Conservation (phyloP, 2,888 invertebrate species). For the Lysandra bellargus region DNA sequence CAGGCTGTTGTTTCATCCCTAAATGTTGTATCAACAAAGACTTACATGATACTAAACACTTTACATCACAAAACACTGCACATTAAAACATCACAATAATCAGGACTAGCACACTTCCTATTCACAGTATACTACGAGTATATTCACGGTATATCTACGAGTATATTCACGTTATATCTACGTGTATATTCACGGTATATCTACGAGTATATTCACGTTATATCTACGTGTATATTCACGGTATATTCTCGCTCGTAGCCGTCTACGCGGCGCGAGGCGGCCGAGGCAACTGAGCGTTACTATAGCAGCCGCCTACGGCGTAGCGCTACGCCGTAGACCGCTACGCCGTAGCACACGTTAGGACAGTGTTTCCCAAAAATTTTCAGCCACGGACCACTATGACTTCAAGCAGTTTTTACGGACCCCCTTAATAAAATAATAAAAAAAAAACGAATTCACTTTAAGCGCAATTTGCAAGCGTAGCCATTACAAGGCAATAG, state of each 20-base stretch:
- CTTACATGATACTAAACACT: not conserved
- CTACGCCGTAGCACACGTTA: constrained; percentile 47
- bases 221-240: not conserved
- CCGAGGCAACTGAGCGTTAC: constrained; percentile 70
- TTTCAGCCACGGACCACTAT: too few species aligned
- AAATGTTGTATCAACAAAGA: constrained; percentile 11
- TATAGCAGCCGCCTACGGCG: constrained; percentile 74
- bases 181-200: not conserved
- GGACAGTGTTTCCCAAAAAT: not conserved
- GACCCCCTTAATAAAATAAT: too few species aligned
- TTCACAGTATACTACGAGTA: not conserved
- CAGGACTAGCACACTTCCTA: not conserved
- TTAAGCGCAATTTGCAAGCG: too few species aligned
- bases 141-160: not conserved
- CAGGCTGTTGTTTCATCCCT: not conserved
- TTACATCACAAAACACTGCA: not conserved
- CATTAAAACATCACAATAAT: not conserved
- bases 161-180: too few species aligned
- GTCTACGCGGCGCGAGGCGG: constrained; percentile 66
- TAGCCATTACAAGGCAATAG: too few species aligned
- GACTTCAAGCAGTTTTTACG: too few species aligned
- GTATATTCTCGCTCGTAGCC: constrained; percentile 42
- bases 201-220: not conserved
- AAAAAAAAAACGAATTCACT: too few species aligned
- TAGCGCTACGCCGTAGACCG: constrained; percentile 57